These are phyloP conservation scores for Lobophora halterata DNA, from an alignment of 2,888 invertebrate genomes.

Conservation along the genomic window DNA sequence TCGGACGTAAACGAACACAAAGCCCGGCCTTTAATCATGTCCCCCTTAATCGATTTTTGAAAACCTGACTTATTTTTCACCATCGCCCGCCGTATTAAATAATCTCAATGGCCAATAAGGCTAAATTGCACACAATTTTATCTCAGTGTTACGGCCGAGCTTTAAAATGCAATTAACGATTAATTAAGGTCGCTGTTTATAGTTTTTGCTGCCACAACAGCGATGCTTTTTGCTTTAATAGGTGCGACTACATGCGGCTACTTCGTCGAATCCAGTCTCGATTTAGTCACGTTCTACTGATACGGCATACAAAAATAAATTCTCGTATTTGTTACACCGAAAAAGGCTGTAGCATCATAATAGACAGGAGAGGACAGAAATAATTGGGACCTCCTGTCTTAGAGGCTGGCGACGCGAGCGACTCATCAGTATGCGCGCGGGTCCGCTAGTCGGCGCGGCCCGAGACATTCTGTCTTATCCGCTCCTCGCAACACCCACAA, in stretches of 20 bases:
- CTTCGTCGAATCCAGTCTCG: slow-evolving; percentile 21
- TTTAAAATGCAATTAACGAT: slow-evolving; percentile 48
- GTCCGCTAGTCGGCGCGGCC: slow-evolving; percentile 43
- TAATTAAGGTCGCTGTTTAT: slow-evolving; percentile 38
- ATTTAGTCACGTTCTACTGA: slow-evolving; percentile 30
- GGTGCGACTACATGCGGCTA: slow-evolving; percentile 20
- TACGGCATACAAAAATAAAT: slow-evolving; percentile 28
- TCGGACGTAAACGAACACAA: slow-evolving; percentile 44
- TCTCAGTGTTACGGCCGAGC: slow-evolving; percentile 40
- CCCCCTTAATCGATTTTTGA: slow-evolving; percentile 73
- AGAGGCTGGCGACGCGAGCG: slow-evolving; percentile 34
- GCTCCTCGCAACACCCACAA: slow-evolving; percentile 44
- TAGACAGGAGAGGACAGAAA: slow-evolving; percentile 46
- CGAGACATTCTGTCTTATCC: slow-evolving; percentile 62
- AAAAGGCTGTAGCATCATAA: slow-evolving; percentile 40
- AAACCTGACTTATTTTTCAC: slow-evolving; percentile 65
- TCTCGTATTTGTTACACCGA: slow-evolving; percentile 33
- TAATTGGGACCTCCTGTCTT: slow-evolving; percentile 53
- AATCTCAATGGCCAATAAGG: slow-evolving; percentile 56
- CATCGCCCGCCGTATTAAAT: slow-evolving; percentile 57
- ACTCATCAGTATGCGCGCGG: slow-evolving; percentile 62
- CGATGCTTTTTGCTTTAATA: slow-evolving; percentile 30
- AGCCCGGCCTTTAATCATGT: slow-evolving; percentile 66
- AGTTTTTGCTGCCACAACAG: slow-evolving; percentile 30
- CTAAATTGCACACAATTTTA: slow-evolving; percentile 60